Conservation (phyloP, 1,140 invertebrate species). For the Pseudomyrmex gracilis region DNA sequence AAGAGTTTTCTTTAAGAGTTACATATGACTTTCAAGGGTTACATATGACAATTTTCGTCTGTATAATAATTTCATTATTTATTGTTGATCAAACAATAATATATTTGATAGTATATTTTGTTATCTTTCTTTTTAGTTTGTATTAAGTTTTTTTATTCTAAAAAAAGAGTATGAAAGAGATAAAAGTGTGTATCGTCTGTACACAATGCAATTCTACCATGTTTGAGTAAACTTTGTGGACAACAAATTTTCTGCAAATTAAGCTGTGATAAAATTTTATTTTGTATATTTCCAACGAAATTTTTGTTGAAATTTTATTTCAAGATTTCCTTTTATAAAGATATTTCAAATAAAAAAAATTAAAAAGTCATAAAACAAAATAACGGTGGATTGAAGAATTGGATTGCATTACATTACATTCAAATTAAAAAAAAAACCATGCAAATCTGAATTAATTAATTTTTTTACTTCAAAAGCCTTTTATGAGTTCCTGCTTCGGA, state of each 20-base stretch:
- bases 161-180: not conserved
- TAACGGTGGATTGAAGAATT: not conserved
- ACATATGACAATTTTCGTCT: not conserved
- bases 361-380: not conserved
- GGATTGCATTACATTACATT: too few species aligned
- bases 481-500: not conserved
- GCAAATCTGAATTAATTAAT: constrained; percentile 25
- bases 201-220: not conserved
- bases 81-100: too few species aligned
- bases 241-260: constrained; percentile 36
- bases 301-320: constrained; percentile 29
- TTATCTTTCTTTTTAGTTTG: not conserved
- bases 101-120: too few species aligned
- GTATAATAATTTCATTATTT: too few species aligned
- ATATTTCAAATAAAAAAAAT: not conserved
- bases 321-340: not conserved
- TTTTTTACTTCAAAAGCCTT: not conserved
- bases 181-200: not conserved
- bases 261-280: constrained; percentile 38
- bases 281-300: constrained; percentile 11
- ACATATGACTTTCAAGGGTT: too few species aligned
- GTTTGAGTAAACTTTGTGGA: constrained; percentile 17
- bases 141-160: not conserved
- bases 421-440: too few species aligned
- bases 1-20: not conserved